Percentiles rank a stretch among this genome's conserved stretches.
These are phyloP conservation scores for Urechis unicinctus DNA, from an alignment of 2,888 invertebrate genomes.

Conservation along the genomic window DNA sequence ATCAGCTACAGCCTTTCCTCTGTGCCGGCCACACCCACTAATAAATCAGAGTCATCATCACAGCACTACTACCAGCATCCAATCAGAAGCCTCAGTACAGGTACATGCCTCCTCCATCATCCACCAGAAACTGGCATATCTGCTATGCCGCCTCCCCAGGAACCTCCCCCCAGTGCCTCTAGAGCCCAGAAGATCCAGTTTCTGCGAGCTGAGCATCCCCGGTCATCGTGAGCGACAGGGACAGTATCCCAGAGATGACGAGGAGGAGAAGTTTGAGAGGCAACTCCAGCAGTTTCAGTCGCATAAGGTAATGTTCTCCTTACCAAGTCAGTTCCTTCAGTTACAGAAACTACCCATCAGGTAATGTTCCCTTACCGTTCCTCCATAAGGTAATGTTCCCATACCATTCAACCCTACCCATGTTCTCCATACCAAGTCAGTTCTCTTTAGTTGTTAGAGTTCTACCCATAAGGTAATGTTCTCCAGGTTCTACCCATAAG, in stretches of 20 bases:
- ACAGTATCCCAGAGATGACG: conserved; percentile 58
- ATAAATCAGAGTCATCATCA: neutral
- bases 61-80: neutral
- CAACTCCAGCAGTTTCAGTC: conserved; percentile 29
- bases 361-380: too few species aligned
- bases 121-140: too few species aligned
- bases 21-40: neutral
- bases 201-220: conserved; percentile 56
- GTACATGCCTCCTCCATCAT: neutral
- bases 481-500: too few species aligned
- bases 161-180: too few species aligned
- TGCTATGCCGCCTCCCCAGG: too few species aligned
- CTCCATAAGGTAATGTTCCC: too few species aligned
- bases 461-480: too few species aligned
- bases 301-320: neutral
- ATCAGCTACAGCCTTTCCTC: conserved; percentile 39
- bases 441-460: too few species aligned
- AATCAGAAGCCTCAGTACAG: neutral
- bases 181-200: conserved; percentile 53
- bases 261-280: conserved; percentile 42
- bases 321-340: too few species aligned
- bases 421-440: too few species aligned
- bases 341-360: too few species aligned
- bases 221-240: conserved; percentile 58
- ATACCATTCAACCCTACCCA: too few species aligned